Evolutionary conservation across 2,113 vertebrate genomes (phyloP), one percentile per base, ranked within the genome.

Genomic region (Laterallus jamaicensis): DNA sequence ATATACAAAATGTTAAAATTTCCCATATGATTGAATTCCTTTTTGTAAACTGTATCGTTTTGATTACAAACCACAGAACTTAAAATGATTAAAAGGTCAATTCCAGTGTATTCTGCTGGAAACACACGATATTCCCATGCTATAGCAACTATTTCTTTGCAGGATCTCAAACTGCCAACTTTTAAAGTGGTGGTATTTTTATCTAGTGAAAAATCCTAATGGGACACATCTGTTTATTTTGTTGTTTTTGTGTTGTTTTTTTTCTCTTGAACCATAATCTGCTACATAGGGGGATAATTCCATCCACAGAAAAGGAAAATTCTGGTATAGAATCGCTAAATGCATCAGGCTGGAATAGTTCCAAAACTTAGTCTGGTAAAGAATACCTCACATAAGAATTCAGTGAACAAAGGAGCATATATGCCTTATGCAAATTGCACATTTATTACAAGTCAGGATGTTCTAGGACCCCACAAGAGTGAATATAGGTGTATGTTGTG

Each of bases 331-430:
- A 75, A 60, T 58, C 11, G 62, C 20, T 42, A 62, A 67, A 58
- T 24, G 4, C 35, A 31, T 44, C 8, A 29, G 60, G 6, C 3
- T 20, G 11, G 12, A 5, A 0, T n/a, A 10, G 2, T 59, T 63
- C 4, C 58, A 71, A 74, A 78, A 42, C 5, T 77, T 50, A 37
- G 5, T 56, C 8, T 26, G 22, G 10, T 47, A 64, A 74, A 81
- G 47, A 40, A 22, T 3, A 39, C 8, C 6, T 62, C 37, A 76
- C 12, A 11, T 11, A 42, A 68, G 9, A n/a, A 55, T 49, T 63
- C 20, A 2, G 4, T 64, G 49, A 91, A 50, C 5, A 60, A 8
- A 82, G 14, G 12, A 44, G 13, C 11, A 11, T 2, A 24, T 15
- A 63, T 4, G 6, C 9, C 73, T 5, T 24, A 14, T 35, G 22